A percentile compares a stretch with the other conserved stretches of the same genome.
Evolutionary conservation across 2,797 vertebrate genomes (phyloP).

Genomic region (Liparis tanakae): DNA sequence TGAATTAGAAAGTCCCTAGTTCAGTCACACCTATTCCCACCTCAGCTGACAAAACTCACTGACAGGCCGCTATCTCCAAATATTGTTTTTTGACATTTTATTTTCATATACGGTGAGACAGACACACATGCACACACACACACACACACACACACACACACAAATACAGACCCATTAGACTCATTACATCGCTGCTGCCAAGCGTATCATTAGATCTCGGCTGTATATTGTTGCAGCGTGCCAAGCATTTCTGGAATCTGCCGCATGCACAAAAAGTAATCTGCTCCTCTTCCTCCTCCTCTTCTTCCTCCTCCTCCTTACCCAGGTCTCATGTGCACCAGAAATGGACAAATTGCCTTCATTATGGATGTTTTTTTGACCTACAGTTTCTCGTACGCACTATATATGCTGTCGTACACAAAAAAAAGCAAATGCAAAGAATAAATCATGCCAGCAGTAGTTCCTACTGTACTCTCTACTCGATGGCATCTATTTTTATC

Average conservation of each 20-base stretch:
- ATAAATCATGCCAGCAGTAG: background rate
- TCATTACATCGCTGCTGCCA: constrained; percentile 61
- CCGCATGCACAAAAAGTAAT: constrained; percentile 54
- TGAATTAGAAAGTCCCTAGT: constrained; percentile 31
- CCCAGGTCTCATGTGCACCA: constrained; percentile 2
- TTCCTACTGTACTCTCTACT: background rate
- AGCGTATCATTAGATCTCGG: constrained; percentile 66
- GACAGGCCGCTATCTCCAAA: constrained; percentile 35
- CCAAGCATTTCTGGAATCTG: constrained; percentile 77
- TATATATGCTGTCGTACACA: background rate
- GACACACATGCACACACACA: constrained; percentile 34
- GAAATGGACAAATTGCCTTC: background rate
- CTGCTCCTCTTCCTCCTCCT: constrained; percentile 29
- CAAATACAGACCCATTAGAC: constrained; percentile 48
- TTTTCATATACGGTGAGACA: constrained; percentile 50
- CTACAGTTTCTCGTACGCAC: background rate
- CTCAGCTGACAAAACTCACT: constrained; percentile 32
- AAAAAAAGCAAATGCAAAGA: background rate
- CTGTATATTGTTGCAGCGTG: constrained; percentile 74
- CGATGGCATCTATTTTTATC: background rate
- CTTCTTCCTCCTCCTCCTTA: constrained; percentile 11
- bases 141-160: constrained; percentile 17
- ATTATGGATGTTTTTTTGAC: background rate
- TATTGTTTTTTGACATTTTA: constrained; percentile 46
- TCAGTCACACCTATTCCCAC: constrained; percentile 33